These are phyloP conservation scores for Casuarius casuarius DNA, from an alignment of 2,113 vertebrate species.

Conservation along the genomic window DNA sequence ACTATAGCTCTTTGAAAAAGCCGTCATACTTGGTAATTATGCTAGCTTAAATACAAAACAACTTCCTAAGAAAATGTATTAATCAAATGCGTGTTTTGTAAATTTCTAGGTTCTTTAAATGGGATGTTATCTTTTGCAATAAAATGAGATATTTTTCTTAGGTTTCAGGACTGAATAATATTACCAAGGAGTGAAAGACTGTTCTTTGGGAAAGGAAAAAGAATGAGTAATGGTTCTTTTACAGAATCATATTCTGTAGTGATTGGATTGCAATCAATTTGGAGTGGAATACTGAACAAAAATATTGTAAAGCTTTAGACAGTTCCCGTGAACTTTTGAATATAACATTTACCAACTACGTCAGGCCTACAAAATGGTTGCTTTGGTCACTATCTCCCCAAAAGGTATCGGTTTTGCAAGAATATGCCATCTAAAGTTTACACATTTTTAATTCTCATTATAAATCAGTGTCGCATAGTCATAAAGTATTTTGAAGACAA, in stretches of 20 bases:
- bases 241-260: not conserved
- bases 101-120: constrained; percentile 75
- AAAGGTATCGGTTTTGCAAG: not conserved
- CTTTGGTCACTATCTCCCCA: not conserved
- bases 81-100: constrained; percentile 62
- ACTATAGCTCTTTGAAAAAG: not conserved
- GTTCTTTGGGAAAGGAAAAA: not conserved
- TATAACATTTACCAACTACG: accelerated
- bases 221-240: not conserved
- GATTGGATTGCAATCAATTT: not conserved
- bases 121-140: constrained; percentile 74
- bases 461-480: not conserved
- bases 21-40: constrained; percentile 9
- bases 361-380: not conserved
- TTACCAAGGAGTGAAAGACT: not conserved
- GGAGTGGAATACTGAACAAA: not conserved
- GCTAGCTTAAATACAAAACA: constrained; percentile 39
- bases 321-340: not conserved
- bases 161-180: constrained; percentile 60
- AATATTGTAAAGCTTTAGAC: not conserved
- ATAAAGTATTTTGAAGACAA: not conserved
- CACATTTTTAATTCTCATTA: not conserved
- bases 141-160: constrained; percentile 75
- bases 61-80: constrained; percentile 51
- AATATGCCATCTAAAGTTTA: not conserved